Conservation (phyloP, 1,140 invertebrate species). For the Maconellicoccus hirsutus region DNA sequence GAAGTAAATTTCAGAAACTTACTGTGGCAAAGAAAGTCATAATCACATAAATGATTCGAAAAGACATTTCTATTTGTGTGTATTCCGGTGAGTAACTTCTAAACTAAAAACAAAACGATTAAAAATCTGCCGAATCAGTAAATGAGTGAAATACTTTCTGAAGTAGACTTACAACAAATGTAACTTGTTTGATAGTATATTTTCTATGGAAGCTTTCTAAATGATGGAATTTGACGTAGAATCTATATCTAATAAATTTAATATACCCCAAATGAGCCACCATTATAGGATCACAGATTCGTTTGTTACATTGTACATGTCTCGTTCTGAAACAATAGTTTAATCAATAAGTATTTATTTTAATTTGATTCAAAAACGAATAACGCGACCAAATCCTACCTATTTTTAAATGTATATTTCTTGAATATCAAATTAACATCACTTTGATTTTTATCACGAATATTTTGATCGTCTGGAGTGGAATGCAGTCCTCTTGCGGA, state of each 20-base stretch:
- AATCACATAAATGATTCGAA: slow-evolving; percentile 82
- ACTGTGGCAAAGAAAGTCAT: slow-evolving; percentile 78
- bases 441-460: neutral
- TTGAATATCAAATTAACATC: neutral
- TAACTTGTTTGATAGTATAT: slow-evolving; percentile 68
- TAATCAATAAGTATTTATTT: neutral
- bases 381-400: neutral
- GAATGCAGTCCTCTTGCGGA: slow-evolving; percentile 13
- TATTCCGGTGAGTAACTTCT: slow-evolving; percentile 91
- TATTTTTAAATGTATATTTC: neutral
- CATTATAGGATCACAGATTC: slow-evolving; percentile 76
- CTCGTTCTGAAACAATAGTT: slow-evolving; percentile 47
- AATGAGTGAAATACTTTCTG: too few relatives aligned
- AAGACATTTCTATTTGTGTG: slow-evolving; percentile 94
- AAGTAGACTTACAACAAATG: slow-evolving; percentile 71
- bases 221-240: slow-evolving; percentile 72
- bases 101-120: slow-evolving; percentile 54
- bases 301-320: slow-evolving; percentile 65
- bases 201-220: slow-evolving; percentile 70
- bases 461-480: neutral
- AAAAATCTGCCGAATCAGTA: too few relatives aligned
- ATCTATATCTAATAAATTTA: slow-evolving; percentile 75
- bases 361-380: neutral
- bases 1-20: slow-evolving; percentile 39
- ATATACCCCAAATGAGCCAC: slow-evolving; percentile 81